Conservation (phyloP, 2,797 vertebrate genomes). For the Vespertilio murinus region DNA sequence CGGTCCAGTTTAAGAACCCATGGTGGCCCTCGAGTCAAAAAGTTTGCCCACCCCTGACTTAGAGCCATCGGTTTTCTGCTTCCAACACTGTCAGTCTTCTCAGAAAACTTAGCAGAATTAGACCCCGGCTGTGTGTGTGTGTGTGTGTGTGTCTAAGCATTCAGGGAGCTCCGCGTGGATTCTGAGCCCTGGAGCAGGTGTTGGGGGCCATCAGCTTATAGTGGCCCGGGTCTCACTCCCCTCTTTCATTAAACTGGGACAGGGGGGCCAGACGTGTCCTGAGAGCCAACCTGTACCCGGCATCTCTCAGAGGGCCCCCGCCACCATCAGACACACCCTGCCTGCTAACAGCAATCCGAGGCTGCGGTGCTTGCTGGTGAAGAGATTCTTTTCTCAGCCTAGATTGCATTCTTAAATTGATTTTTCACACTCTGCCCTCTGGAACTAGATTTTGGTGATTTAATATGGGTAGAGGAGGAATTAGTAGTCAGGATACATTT, state of each 20-base stretch:
- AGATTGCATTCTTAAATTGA: not conserved
- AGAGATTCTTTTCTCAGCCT: not conserved
- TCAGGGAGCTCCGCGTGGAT: not conserved
- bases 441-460: slow-evolving; percentile 28
- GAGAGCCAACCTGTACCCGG: not conserved
- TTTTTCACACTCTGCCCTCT: slow-evolving; percentile 35
- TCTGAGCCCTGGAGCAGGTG: not conserved
- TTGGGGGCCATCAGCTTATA: not conserved
- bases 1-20: too few species aligned
- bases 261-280: not conserved
- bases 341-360: not conserved
- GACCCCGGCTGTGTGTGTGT: not conserved
- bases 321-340: not conserved
- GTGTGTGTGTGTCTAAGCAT: not conserved
- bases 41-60: too few species aligned
- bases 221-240: not conserved
- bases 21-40: too few species aligned
- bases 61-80: not conserved
- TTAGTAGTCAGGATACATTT: slow-evolving; percentile 37
- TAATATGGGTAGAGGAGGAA: not conserved
- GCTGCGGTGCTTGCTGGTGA: not conserved
- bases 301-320: not conserved
- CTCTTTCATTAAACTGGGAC: not conserved
- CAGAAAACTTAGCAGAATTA: not conserved
- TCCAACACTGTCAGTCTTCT: not conserved